phyloP scores from a whole-genome alignment of 2,888 invertebrate species.

The Clunio marinus region DNA sequence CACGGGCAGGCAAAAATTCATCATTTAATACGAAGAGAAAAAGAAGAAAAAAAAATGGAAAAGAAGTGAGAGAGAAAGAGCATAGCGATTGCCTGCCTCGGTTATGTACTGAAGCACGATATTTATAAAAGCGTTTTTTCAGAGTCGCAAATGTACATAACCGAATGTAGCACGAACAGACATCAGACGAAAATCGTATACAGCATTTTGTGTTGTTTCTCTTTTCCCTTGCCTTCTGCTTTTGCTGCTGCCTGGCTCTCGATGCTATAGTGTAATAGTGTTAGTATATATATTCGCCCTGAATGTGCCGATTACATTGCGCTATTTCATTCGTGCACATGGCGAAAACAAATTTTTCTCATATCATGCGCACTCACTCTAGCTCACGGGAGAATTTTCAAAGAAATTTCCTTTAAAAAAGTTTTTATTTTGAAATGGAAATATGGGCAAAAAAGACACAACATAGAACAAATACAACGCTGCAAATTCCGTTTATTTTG shows the following conservation, averaged over 20 bases:
- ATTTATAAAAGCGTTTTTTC: constrained; percentile 37
- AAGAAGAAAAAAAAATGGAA: constrained; percentile 15
- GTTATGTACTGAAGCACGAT: constrained; percentile 29
- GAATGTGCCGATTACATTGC: constrained; percentile 22
- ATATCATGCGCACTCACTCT: constrained; percentile 34
- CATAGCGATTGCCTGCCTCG: constrained; percentile 38
- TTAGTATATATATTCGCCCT: constrained; percentile 3
- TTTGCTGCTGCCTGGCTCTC: constrained; percentile 13
- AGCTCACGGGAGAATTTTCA: not conserved
- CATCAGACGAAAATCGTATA: constrained; percentile 13
- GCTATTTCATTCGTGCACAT: constrained; percentile 23
- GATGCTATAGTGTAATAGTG: not conserved
- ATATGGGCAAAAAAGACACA: constrained; percentile 36
- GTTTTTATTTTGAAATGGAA: constrained; percentile 23
- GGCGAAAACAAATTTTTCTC: constrained; percentile 23
- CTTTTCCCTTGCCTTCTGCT: constrained; percentile 38
- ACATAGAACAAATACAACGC: constrained; percentile 32
- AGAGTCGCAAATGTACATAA: constrained; percentile 21
- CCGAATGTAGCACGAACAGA: constrained; percentile 38
- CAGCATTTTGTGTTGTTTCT: constrained; percentile 37
- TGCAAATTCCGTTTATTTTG: constrained; percentile 36
- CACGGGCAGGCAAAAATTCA: constrained; percentile 39
- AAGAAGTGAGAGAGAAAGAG: constrained; percentile 28
- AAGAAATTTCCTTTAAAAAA: not conserved
- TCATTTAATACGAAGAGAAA: constrained; percentile 38